A percentile compares a stretch with the other conserved stretches of the same genome.
Evolutionary conservation across 2,888 invertebrate genomes (phyloP).

Genomic region (Trachelus stipa): DNA sequence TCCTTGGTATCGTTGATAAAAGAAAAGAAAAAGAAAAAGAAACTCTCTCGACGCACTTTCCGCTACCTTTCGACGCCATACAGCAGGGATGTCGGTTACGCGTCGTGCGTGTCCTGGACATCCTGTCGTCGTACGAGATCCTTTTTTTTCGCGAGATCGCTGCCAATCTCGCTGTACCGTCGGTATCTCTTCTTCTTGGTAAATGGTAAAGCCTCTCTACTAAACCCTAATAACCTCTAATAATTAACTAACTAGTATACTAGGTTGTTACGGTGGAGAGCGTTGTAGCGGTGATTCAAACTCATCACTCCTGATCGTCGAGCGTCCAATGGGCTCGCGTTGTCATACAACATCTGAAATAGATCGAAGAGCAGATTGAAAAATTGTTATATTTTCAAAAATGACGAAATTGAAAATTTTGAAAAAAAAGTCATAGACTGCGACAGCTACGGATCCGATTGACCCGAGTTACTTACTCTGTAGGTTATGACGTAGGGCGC

Average conservation of each 20-base stretch:
- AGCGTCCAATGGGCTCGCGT: constrained; percentile 58
- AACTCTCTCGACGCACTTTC: neutral
- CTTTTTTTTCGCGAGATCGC: neutral
- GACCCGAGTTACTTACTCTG: constrained; percentile 49
- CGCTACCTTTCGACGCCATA: neutral
- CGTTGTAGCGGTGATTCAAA: constrained; percentile 61
- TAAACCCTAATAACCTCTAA: constrained; percentile 72
- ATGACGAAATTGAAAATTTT: neutral
- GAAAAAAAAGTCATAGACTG: neutral
- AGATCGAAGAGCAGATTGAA: constrained; percentile 28
- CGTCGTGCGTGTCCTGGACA: neutral
- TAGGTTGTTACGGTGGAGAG: constrained; percentile 65
- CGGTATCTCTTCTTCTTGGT: constrained; percentile 48
- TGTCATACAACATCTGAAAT: constrained; percentile 57
- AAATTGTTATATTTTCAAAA: neutral
- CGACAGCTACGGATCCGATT: neutral
- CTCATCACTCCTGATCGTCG: constrained; percentile 61
- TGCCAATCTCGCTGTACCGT: constrained; percentile 1
- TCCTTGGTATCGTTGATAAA: constrained; percentile 23
- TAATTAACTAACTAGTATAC: constrained; percentile 75
- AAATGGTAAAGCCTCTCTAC: constrained; percentile 73
- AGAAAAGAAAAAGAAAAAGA: constrained; percentile 20
- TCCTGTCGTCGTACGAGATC: neutral
- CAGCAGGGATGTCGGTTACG: neutral
- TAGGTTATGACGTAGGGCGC: constrained; percentile 61